Conservation (phyloP, 2,113 vertebrate species). For the Lamprotornis superbus region DNA sequence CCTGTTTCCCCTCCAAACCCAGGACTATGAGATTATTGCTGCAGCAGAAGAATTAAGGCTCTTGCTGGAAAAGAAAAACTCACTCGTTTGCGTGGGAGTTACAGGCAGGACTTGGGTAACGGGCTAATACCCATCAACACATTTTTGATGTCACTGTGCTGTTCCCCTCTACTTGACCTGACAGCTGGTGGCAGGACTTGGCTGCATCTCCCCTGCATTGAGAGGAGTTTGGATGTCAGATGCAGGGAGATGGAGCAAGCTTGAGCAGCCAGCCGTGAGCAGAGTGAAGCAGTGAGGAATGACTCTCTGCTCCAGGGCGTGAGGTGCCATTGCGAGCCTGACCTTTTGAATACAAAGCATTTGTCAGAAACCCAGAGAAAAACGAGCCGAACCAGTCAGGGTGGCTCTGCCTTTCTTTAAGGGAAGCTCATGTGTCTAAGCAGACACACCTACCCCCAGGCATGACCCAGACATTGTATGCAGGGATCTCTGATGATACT, state of each 20-base stretch:
- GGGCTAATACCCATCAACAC: conserved; percentile 29
- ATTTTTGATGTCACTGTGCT: conserved; percentile 29
- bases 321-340: conserved; percentile 48
- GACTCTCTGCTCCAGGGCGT: not conserved
- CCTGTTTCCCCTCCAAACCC: not conserved
- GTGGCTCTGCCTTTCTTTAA: not conserved
- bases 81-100: conserved; percentile 6
- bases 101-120: conserved; percentile 45
- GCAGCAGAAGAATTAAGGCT: not conserved
- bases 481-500: not conserved
- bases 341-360: conserved; percentile 75
- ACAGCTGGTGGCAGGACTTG: conserved; percentile 54
- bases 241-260: conserved; percentile 50
- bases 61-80: not conserved
- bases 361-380: conserved; percentile 67
- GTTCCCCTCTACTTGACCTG: conserved; percentile 55
- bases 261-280: conserved; percentile 67
- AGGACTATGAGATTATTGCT: not conserved
- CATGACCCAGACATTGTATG: not conserved
- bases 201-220: not conserved
- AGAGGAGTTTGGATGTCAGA: conserved; percentile 59
- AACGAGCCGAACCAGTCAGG: conserved; percentile 24
- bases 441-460: conserved; percentile 10
- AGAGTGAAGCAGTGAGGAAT: conserved; percentile 16
- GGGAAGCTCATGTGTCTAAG: not conserved